Evolutionary conservation across 2,888 invertebrate genomes (phyloP).

Genomic region (Vesta saturnalis): DNA sequence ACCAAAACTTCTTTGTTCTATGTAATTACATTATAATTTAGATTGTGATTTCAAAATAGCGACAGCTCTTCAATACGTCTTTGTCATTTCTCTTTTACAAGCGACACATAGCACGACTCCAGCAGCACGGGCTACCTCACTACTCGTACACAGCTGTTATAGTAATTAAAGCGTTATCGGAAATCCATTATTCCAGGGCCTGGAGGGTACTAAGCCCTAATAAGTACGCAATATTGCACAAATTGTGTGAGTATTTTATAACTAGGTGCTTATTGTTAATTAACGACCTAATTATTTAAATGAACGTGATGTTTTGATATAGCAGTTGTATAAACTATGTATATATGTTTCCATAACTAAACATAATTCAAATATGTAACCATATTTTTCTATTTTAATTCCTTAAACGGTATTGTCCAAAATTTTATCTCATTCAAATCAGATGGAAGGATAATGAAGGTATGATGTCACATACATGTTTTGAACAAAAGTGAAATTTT

Average conservation of each 20-base stretch:
- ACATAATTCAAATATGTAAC: neutral
- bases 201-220: slow-evolving; percentile 32
- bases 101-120: slow-evolving; percentile 22
- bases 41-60: neutral
- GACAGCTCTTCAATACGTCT: slow-evolving; percentile 18
- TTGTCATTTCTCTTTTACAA: slow-evolving; percentile 30
- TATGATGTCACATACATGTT: too few relatives aligned
- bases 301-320: neutral
- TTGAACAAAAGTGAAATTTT: too few relatives aligned
- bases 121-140: slow-evolving; percentile 24
- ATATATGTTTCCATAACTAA: neutral
- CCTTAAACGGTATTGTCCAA: too few relatives aligned
- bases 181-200: slow-evolving; percentile 37
- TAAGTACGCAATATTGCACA: slow-evolving; percentile 33
- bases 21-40: slow-evolving; percentile 4
- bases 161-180: slow-evolving; percentile 39
- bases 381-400: neutral
- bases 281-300: slow-evolving; percentile 7
- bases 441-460: too few relatives aligned
- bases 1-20: too few relatives aligned
- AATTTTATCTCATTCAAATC: too few relatives aligned
- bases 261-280: slow-evolving; percentile 12
- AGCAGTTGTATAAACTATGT: neutral
- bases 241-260: slow-evolving; percentile 21
- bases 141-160: slow-evolving; percentile 35